Conservation (phyloP, 2,113 vertebrate species). For the Numenius arquata region DNA sequence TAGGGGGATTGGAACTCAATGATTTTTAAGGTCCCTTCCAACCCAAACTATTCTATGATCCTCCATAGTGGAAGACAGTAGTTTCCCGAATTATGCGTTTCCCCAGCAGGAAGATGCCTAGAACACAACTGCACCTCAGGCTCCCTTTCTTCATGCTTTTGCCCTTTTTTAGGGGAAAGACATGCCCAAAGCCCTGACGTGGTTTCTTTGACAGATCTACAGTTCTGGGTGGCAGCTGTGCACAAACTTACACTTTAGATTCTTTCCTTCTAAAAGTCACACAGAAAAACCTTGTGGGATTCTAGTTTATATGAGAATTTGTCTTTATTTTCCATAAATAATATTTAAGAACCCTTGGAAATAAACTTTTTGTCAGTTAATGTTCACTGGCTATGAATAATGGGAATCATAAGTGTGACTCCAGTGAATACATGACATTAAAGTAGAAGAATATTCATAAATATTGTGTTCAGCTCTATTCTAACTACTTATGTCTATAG, state of each 20-base stretch:
- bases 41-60: background rate
- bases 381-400: background rate
- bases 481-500: background rate
- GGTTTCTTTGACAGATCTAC: background rate
- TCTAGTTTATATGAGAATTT: background rate
- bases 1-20: no score
- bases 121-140: background rate
- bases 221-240: background rate
- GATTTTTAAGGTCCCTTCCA: no score
- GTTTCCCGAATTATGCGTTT: background rate
- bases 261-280: background rate
- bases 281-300: background rate
- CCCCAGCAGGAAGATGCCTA: background rate
- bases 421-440: background rate
- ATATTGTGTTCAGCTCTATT: background rate
- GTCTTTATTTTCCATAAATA: background rate
- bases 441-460: background rate
- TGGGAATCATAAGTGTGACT: background rate
- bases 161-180: background rate
- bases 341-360: background rate
- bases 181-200: background rate
- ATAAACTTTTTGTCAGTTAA: background rate
- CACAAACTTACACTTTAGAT: background rate
- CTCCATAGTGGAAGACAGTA: background rate
- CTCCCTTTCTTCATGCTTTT: background rate